Percentiles rank a stretch among this genome's conserved stretches.
Evolutionary conservation across 1,140 invertebrate species (phyloP).

Genomic region (Aplysia californica): DNA sequence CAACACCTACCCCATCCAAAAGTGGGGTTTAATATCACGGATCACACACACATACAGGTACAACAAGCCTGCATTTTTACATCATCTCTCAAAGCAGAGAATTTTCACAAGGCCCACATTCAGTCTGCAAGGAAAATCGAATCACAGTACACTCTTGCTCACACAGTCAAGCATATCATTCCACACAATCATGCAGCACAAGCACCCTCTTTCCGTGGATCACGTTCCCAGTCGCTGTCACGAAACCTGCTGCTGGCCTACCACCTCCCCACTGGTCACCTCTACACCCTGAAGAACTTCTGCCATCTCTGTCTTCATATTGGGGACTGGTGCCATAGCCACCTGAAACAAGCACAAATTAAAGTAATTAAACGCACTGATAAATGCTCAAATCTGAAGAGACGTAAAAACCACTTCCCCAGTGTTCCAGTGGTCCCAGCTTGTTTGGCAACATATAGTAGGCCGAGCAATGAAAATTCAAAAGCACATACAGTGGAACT

Average conservation of each 20-base stretch:
- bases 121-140: no score
- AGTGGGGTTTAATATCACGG: no score
- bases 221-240: no score
- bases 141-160: no score
- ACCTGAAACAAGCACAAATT: constrained; percentile 34
- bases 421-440: neutral
- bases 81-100: no score
- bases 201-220: no score
- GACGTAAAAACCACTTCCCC: neutral
- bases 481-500: neutral
- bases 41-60: no score
- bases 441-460: neutral
- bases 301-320: constrained; percentile 47
- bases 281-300: constrained; percentile 58
- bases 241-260: constrained; percentile 13
- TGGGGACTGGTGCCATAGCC: constrained; percentile 39
- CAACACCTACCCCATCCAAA: no score
- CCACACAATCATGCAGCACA: no score
- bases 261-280: constrained; percentile 34
- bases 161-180: no score
- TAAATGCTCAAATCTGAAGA: neutral
- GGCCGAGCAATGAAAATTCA: neutral
- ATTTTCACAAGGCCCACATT: no score
- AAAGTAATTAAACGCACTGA: neutral
- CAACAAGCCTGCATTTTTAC: no score